phyloP scores from a whole-genome alignment of 2,888 invertebrate species.

The Hydrotaea diabolus region DNA sequence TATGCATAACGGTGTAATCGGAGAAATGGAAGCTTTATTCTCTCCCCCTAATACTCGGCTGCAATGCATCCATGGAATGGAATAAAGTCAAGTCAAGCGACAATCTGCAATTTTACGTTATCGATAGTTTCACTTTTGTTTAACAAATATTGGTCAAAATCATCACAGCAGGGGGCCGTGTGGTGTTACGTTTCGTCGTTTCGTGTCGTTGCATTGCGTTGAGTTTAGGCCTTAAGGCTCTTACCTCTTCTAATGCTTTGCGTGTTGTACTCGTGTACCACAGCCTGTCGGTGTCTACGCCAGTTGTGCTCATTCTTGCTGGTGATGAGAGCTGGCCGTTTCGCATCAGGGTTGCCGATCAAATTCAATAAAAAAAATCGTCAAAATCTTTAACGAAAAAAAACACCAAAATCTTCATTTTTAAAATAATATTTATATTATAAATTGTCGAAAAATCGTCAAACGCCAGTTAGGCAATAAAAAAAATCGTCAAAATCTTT shows the following conservation, averaged over 20 bases:
- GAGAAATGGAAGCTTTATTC: no score
- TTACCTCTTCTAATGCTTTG: slow-evolving; percentile 49
- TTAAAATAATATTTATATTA: no score
- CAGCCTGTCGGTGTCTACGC: not conserved
- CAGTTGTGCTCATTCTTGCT: not conserved
- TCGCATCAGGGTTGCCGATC: no score
- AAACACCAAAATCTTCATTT: no score
- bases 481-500: no score
- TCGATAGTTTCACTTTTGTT: slow-evolving; percentile 61
- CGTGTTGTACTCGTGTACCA: slow-evolving; percentile 48
- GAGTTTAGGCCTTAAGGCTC: slow-evolving; percentile 39
- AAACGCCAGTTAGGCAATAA: no score
- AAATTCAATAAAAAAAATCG: no score
- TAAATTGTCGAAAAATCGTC: no score
- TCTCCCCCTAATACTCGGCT: not conserved
- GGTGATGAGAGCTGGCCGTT: no score
- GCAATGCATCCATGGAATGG: not conserved
- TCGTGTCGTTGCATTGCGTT: slow-evolving; percentile 26
- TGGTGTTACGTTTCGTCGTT: slow-evolving; percentile 51
- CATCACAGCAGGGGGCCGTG: slow-evolving; percentile 64
- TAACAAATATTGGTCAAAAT: slow-evolving; percentile 67
- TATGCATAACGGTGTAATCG: no score
- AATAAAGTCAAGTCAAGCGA: slow-evolving; percentile 7
- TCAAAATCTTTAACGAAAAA: no score
- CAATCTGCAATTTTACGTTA: slow-evolving; percentile 34